Evolutionary conservation across 35 echinoderm and acorn worm genomes (phyloP).

Genomic region (Stichopus chloronotus): DNA sequence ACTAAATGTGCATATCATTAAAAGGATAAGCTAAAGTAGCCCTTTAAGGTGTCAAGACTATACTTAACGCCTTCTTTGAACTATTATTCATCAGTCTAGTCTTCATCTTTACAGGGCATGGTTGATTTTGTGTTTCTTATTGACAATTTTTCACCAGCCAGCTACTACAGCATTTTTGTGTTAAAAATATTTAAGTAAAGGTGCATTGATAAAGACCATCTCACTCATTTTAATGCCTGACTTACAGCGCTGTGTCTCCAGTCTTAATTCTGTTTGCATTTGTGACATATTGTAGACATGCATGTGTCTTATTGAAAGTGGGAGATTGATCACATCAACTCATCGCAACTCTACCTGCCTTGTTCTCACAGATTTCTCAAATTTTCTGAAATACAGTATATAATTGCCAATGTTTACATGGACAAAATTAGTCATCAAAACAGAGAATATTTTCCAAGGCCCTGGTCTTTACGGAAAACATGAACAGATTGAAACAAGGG

Average conservation of each 20-base stretch:
- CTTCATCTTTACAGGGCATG: not conserved
- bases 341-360: not conserved
- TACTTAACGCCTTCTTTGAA: not conserved
- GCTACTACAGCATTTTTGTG: not conserved
- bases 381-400: conserved; percentile 7
- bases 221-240: not conserved
- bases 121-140: not conserved
- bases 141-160: not conserved
- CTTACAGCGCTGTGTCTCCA: not conserved
- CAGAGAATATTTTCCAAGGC: conserved; percentile 11
- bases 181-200: not conserved
- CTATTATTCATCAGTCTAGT: not conserved
- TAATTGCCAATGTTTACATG: not conserved
- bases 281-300: conserved; percentile 4
- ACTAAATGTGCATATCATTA: not conserved
- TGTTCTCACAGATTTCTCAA: not conserved
- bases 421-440: conserved; percentile 7
- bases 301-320: conserved; percentile 11
- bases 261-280: conserved; percentile 12
- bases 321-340: not conserved
- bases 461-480: not conserved
- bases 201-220: not conserved
- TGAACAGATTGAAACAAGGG: not conserved
- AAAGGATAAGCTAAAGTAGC: not conserved
- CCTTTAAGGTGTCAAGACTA: conserved; percentile 10